Percentiles rank a stretch among this genome's conserved stretches.
Conservation (phyloP, 2,797 vertebrate genomes). For the Loriculus beryllinus region DNA sequence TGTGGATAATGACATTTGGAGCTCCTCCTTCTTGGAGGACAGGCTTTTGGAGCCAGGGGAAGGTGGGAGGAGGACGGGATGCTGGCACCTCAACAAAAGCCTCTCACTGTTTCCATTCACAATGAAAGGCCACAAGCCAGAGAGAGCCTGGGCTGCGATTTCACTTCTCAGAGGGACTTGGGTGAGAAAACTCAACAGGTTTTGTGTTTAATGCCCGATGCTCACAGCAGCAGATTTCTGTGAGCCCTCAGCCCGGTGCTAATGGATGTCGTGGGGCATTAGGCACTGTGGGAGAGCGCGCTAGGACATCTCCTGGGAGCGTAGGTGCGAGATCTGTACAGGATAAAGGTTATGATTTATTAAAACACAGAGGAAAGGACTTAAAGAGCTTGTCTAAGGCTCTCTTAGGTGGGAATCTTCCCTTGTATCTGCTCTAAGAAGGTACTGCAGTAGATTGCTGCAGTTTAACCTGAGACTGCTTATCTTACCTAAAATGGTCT, state of each 20-base stretch:
- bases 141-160: not conserved
- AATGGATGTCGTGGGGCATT: not conserved
- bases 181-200: not conserved
- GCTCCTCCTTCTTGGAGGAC: not conserved
- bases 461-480: not conserved
- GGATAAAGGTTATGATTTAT: not conserved
- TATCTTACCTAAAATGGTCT: not conserved
- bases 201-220: not conserved
- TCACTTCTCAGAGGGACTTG: not conserved
- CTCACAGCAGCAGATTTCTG: not conserved
- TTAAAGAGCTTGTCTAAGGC: not conserved
- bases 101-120: not conserved
- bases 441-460: not conserved
- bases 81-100: not conserved
- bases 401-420: not conserved
- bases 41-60: not conserved
- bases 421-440: not conserved
- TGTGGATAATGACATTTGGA: fast-evolving
- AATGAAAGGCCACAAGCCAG: not conserved
- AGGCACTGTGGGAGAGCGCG: not conserved
- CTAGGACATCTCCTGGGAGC: not conserved
- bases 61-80: fast-evolving
- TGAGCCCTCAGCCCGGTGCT: not conserved
- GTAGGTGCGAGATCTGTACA: not conserved
- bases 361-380: not conserved